A percentile compares a stretch with the other conserved stretches of the same genome.
phyloP scores from a whole-genome alignment of 1,140 invertebrate species.

The Rhopalosiphum maidis region DNA sequence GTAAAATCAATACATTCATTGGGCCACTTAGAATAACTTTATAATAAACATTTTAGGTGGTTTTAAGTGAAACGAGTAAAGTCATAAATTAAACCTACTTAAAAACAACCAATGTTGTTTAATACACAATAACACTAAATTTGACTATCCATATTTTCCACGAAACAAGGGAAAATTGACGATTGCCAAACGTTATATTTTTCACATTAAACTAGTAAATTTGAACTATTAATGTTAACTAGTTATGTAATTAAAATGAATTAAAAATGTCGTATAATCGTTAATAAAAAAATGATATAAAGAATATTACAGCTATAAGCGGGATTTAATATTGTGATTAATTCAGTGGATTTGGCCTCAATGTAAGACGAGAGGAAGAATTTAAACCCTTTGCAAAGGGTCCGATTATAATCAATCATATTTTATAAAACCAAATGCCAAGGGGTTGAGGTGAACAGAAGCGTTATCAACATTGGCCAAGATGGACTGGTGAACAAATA shows the following conservation, averaged over 20 bases:
- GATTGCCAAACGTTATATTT: not conserved
- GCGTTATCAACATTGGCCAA: slow-evolving; percentile 52
- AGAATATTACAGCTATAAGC: not conserved
- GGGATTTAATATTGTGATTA: slow-evolving; percentile 45
- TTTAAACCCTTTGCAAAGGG: not conserved
- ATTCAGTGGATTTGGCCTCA: not conserved
- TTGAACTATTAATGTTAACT: not conserved
- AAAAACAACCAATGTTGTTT: no score
- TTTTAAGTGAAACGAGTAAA: no score
- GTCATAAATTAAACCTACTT: no score
- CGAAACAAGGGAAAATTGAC: not conserved
- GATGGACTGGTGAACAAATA: slow-evolving; percentile 36
- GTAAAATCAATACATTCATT: no score
- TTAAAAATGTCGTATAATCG: not conserved
- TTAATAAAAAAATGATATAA: not conserved
- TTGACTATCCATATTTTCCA: not conserved
- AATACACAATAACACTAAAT: not conserved
- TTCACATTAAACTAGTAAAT: not conserved
- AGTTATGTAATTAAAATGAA: not conserved
- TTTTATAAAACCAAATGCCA: not conserved
- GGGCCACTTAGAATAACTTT: no score
- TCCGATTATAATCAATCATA: slow-evolving; percentile 54
- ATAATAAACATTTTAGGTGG: no score
- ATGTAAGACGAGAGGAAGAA: not conserved
- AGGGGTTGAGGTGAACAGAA: not conserved